Evolutionary conservation across 2,797 vertebrate species (phyloP), one percentile per base, ranked within the genome.

Genomic region (Sebastes iracundus): DNA sequence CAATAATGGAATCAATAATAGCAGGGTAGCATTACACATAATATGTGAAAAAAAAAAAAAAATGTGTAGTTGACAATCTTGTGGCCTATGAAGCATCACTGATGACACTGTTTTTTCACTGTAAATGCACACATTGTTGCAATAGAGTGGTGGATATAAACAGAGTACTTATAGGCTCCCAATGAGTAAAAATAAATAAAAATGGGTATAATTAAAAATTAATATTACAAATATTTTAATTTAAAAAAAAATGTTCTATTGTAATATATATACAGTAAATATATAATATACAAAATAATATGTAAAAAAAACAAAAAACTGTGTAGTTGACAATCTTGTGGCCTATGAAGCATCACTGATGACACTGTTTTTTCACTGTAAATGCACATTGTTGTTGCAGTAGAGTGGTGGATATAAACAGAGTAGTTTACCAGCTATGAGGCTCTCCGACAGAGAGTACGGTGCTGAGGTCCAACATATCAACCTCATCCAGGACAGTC

Each of bases 401-500:
- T 6, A 11, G 32, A 32, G 73, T 28, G 42, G 42, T 0, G 5
- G 59, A 52, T 63, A 6, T 11, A 33, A 87, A 75, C 33, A 7
- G 18, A 72, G 67, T 70, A 64, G 7, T 87, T 96, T 90, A 99
- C 98, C 98, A 99, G 92, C 94, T 96, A 69, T 97, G 97, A 23
- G 96, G 91, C 76, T 96, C 94, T 78, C 80, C 90, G 5, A 91
- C 75, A 27, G 94, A 92, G 12, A 95, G 93, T 52, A 96, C 73
- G 85, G 85, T 80, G 87, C 93, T 94, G 76, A 99, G 94, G 83
- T 99, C 97, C 93, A 99, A 87, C 27, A 97, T 65, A 72, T 98
- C 97, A 77, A 99, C 96, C 93, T 98, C 97, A 35, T 99, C 98
- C 96, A 98, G 85, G 70, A 96, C 90, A 64, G 96, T 92, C 0